Evolutionary conservation across 2,888 invertebrate genomes (phyloP).

Genomic region (Plebejus melissa): DNA sequence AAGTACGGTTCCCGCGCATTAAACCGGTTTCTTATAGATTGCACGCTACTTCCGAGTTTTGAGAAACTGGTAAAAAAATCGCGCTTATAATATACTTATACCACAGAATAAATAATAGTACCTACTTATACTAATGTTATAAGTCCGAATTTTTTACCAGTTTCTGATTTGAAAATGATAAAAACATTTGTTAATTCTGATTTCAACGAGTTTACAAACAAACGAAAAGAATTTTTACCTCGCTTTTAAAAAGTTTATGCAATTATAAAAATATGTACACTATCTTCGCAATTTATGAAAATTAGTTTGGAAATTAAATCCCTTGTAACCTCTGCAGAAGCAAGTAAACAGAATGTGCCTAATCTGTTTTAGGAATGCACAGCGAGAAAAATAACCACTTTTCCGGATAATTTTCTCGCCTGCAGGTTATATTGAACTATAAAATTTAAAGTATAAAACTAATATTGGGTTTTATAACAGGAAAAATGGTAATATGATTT

Average conservation of each 20-base stretch:
- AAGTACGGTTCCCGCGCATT: too few species aligned
- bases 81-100: too few species aligned
- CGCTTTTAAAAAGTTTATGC: not conserved
- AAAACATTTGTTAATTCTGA: not conserved
- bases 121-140: too few species aligned
- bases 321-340: conserved; percentile 5
- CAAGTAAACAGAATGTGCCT: conserved; percentile 30
- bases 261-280: not conserved
- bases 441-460: not conserved
- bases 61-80: too few species aligned
- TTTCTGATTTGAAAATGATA: too few species aligned
- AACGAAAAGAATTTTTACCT: too few species aligned
- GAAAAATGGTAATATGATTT: not conserved
- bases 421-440: not conserved
- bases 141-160: too few species aligned
- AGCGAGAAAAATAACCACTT: conserved; percentile 19
- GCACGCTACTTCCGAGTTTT: too few species aligned
- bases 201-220: not conserved
- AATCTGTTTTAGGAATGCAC: conserved; percentile 27
- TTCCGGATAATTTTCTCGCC: not conserved
- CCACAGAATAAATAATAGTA: too few species aligned
- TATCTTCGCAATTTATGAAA: not conserved
- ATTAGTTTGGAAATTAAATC: not conserved
- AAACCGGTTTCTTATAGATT: too few species aligned
- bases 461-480: not conserved